These are phyloP conservation scores for Pagrus major DNA, from an alignment of 2,113 vertebrate species.

Conservation along the genomic window DNA sequence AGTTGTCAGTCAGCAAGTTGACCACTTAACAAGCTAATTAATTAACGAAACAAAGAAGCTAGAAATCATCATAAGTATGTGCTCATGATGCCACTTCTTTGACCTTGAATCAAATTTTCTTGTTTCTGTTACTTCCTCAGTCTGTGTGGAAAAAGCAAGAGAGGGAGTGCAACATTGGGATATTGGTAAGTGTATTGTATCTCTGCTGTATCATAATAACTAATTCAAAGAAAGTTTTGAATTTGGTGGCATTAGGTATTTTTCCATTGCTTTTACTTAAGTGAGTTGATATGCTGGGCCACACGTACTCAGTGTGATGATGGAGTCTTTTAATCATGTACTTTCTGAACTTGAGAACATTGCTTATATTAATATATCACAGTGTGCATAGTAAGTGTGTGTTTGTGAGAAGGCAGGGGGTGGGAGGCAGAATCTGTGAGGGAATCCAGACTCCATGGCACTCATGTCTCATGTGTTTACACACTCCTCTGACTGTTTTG, in stretches of 20 bases:
- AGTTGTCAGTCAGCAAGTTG: not conserved
- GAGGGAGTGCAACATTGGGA: too few relatives aligned
- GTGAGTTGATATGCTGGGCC: not conserved
- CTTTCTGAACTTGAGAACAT: too few relatives aligned
- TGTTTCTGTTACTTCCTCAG: not conserved
- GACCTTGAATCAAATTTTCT: not conserved
- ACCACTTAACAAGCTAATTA: not conserved
- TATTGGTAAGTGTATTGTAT: not conserved
- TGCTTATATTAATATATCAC: too few relatives aligned
- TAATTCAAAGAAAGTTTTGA: not conserved
- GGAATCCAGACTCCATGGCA: not conserved
- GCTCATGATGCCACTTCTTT: not conserved
- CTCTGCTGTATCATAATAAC: not conserved
- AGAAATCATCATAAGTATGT: not conserved
- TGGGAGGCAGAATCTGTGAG: not conserved
- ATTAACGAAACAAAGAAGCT: not conserved
- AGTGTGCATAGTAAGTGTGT: too few relatives aligned
- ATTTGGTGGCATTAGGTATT: not conserved
- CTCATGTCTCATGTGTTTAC: not conserved
- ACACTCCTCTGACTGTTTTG: slow-evolving; percentile 1
- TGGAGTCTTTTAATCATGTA: too few relatives aligned
- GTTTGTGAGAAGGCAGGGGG: too few relatives aligned
- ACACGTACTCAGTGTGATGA: too few relatives aligned
- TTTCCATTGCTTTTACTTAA: too few relatives aligned
- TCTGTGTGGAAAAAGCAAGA: not conserved